Evolutionary conservation across 2,797 vertebrate genomes (phyloP).

Genomic region (Pangasius mekongensis): DNA sequence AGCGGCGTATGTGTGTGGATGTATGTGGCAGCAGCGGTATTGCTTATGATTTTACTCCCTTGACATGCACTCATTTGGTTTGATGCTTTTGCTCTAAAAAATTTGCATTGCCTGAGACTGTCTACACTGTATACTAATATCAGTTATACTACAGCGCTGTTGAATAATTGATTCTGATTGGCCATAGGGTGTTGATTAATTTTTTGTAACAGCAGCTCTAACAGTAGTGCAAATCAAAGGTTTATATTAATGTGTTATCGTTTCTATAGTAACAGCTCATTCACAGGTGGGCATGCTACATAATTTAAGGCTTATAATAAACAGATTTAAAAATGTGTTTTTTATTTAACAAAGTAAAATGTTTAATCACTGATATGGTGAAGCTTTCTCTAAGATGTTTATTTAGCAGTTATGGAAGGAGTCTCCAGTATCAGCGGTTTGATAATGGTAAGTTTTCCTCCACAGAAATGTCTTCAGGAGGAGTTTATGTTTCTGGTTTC

Average conservation of each 20-base stretch:
- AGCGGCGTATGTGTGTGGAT: background rate
- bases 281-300: background rate
- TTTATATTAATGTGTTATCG: background rate
- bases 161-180: background rate
- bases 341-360: background rate
- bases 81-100: background rate
- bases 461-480: background rate
- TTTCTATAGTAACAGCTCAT: background rate
- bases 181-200: background rate
- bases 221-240: slow-evolving; percentile 1
- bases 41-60: background rate
- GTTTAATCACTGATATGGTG: background rate
- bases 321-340: background rate
- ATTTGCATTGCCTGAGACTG: background rate
- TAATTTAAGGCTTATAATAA: background rate
- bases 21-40: background rate
- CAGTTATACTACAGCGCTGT: background rate
- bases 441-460: background rate
- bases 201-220: background rate
- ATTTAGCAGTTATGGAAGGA: background rate
- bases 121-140: background rate
- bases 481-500: background rate
- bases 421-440: background rate
- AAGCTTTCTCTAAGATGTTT: background rate
- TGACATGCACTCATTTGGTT: background rate